phyloP scores from a whole-genome alignment of 92 coral and sea anemone genomes.

The Meandrina meandrites region DNA sequence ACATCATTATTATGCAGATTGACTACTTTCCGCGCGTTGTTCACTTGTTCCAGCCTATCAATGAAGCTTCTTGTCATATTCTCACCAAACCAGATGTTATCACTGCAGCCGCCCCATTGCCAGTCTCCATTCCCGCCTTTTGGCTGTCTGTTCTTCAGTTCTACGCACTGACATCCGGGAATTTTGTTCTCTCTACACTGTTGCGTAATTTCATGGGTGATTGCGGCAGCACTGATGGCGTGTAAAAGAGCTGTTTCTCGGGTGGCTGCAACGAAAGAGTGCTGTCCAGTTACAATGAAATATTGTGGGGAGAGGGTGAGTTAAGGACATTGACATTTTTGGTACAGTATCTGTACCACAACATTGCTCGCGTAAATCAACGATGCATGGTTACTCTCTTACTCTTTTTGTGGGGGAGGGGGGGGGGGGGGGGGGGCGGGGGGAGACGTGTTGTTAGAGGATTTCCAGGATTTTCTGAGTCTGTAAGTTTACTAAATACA shows the following conservation, averaged over 20 bases:
- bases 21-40: slow-evolving; percentile 51
- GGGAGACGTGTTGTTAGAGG: too few relatives aligned
- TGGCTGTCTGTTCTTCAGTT: slow-evolving; percentile 20
- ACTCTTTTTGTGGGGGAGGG: too few relatives aligned
- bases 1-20: slow-evolving; percentile 87
- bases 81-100: slow-evolving; percentile 84
- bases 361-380: too few relatives aligned
- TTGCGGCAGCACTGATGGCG: slow-evolving; percentile 79
- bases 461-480: too few relatives aligned
- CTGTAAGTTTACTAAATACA: too few relatives aligned
- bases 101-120: slow-evolving; percentile 89
- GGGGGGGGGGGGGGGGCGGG: too few relatives aligned
- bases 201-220: slow-evolving; percentile 65
- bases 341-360: too few relatives aligned
- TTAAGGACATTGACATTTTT: too few relatives aligned
- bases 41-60: slow-evolving; percentile 62
- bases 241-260: slow-evolving; percentile 75
- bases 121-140: slow-evolving; percentile 39
- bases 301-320: background rate
- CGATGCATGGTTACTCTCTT: too few relatives aligned
- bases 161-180: slow-evolving; percentile 73
- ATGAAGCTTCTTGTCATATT: slow-evolving; percentile 71
- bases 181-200: slow-evolving; percentile 70
- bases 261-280: slow-evolving; percentile 52
- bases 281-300: background rate